phyloP scores from a whole-genome alignment of 2,797 vertebrate genomes.

The Chrysocyon brachyurus region DNA sequence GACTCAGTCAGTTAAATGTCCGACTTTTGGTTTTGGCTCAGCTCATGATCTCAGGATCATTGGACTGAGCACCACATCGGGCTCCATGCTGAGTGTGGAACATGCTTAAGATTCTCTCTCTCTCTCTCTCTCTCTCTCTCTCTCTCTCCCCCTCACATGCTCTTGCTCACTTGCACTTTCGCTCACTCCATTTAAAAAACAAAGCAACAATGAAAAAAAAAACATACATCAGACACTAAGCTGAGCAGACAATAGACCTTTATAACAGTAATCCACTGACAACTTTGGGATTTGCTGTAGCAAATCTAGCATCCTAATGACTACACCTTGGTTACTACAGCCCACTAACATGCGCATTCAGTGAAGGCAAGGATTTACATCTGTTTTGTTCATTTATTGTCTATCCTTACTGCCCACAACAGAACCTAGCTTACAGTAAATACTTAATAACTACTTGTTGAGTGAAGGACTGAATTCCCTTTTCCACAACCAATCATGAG shows the following conservation, averaged over 20 bases:
- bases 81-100: background rate
- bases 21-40: too few relatives aligned
- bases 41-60: background rate
- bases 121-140: background rate
- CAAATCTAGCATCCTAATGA: background rate
- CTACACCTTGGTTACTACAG: background rate
- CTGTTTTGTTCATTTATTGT: background rate
- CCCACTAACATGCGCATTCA: background rate
- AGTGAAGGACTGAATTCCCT: constrained; percentile 43
- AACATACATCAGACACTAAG: background rate
- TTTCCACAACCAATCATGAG: background rate
- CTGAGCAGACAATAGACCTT: background rate
- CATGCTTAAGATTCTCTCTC: background rate
- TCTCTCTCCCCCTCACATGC: background rate
- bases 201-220: background rate
- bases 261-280: background rate
- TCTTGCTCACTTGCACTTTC: background rate
- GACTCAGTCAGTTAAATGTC: background rate
- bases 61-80: background rate
- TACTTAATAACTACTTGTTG: background rate
- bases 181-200: background rate
- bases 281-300: background rate
- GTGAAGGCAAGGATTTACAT: background rate
- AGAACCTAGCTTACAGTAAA: background rate
- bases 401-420: background rate